phyloP scores from a whole-genome alignment of 2,797 vertebrate genomes.

The Bradypus variegatus region DNA sequence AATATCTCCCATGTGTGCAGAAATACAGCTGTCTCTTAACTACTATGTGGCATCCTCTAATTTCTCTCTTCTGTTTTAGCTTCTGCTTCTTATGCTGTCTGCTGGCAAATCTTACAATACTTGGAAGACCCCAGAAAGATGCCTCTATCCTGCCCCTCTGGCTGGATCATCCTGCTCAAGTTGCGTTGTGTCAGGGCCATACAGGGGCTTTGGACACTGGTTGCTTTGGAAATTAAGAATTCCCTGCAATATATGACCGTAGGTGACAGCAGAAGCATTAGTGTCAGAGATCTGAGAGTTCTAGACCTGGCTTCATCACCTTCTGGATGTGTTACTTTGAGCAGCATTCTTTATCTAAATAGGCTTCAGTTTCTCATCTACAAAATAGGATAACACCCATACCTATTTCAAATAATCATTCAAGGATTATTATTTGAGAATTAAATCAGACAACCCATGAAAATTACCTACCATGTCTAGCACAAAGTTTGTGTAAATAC shows the following conservation, averaged over 20 bases:
- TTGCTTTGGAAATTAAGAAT: not conserved
- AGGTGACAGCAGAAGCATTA: not conserved
- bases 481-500: not conserved
- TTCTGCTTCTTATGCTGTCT: not conserved
- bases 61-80: not conserved
- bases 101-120: not conserved
- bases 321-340: not conserved
- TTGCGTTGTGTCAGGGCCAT: not conserved
- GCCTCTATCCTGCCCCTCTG: not conserved
- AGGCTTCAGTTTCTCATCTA: not conserved
- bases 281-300: not conserved
- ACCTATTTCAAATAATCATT: not conserved
- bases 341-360: not conserved
- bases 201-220: not conserved
- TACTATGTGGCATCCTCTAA: not conserved
- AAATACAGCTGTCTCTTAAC: not conserved
- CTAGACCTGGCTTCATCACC: not conserved
- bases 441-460: not conserved
- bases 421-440: not conserved
- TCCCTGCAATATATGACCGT: not conserved
- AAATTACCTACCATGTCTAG: slow-evolving; percentile 12
- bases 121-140: not conserved
- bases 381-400: not conserved
- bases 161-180: not conserved
- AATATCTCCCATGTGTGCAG: not conserved